These are phyloP conservation scores for Micromussa lordhowensis DNA, from an alignment of 92 coral and sea anemone genomes.

Conservation along the genomic window DNA sequence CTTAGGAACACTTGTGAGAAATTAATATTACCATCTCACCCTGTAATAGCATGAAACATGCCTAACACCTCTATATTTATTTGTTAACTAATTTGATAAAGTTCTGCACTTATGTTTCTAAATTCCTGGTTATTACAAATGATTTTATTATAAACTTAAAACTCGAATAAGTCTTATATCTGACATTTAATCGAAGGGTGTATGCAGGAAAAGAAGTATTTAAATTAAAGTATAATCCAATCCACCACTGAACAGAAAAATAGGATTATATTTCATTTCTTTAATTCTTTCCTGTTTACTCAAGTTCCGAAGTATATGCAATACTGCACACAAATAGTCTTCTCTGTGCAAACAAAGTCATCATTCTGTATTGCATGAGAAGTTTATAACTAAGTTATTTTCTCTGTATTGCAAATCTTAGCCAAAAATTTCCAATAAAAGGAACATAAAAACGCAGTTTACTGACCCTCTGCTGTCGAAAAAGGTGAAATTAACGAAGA, in stretches of 20 bases:
- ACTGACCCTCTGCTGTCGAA: background rate
- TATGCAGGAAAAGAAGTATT: background rate
- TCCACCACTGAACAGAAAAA: background rate
- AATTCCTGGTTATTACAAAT: background rate
- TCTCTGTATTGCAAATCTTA: background rate
- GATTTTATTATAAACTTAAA: background rate
- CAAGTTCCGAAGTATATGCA: background rate
- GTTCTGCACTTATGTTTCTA: background rate
- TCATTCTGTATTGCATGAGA: background rate
- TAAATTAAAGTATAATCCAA: background rate
- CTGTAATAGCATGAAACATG: background rate
- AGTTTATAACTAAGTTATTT: background rate
- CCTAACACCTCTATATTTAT: background rate
- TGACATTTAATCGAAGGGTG: background rate
- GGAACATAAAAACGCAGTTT: background rate
- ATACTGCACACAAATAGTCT: background rate
- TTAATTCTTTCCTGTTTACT: background rate
- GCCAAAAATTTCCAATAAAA: background rate
- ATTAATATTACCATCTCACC: background rate
- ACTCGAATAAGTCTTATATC: too few relatives aligned
- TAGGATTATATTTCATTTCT: background rate
- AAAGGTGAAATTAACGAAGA: background rate
- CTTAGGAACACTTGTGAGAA: background rate
- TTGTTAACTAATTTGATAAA: background rate
- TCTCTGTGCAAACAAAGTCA: slow-evolving; percentile 9